These are phyloP conservation scores for Aeoliscus strigatus DNA, from an alignment of 2,797 vertebrate species.

Conservation along the genomic window DNA sequence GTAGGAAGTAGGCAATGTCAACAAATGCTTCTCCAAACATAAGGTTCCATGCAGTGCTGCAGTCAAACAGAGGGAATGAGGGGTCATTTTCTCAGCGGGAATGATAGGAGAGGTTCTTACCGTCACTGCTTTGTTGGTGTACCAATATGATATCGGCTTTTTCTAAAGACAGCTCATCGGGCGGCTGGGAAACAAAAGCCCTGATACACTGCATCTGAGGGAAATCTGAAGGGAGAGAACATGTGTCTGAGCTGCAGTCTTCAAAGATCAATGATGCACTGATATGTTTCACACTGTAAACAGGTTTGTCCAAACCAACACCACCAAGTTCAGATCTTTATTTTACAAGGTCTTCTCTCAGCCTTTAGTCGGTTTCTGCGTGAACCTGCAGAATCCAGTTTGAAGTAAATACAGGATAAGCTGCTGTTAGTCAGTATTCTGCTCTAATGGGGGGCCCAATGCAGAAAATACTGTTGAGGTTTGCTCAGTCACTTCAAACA, in stretches of 20 bases:
- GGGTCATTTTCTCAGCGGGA: background rate
- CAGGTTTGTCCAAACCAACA: no score
- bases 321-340: no score
- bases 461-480: no score
- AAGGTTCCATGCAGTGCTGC: background rate
- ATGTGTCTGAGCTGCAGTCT: conserved; percentile 4
- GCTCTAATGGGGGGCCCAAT: no score
- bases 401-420: no score
- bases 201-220: conserved; percentile 90
- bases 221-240: conserved; percentile 66
- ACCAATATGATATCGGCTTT: conserved; percentile 92
- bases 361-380: no score
- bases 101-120: conserved; percentile 68
- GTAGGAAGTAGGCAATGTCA: conserved; percentile 7
- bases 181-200: conserved; percentile 85
- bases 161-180: conserved; percentile 90
- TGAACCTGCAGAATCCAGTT: no score
- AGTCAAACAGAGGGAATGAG: background rate
- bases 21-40: background rate
- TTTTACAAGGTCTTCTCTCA: no score
- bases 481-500: no score
- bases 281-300: no score
- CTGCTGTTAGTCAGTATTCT: no score
- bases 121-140: conserved; percentile 83
- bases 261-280: no score